Evolutionary conservation across 1,140 invertebrate species (phyloP).

Genomic region (Solenopsis invicta): DNA sequence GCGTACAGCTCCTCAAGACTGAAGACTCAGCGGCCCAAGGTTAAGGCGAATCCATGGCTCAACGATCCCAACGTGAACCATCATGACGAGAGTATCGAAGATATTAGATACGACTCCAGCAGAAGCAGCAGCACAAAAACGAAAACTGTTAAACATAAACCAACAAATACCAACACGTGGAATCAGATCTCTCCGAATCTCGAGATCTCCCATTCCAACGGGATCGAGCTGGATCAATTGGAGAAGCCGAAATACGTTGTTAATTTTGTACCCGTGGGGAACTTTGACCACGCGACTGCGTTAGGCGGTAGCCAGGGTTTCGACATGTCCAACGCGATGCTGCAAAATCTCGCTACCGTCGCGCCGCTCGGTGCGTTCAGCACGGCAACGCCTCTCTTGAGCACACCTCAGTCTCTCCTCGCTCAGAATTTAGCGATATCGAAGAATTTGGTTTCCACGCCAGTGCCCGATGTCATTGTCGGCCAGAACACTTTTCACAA

Average conservation of each 20-base stretch:
- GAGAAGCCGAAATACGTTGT: conserved; percentile 83
- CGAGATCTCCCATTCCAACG: conserved; percentile 79
- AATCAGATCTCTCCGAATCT: conserved; percentile 80
- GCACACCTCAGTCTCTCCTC: conserved; percentile 64
- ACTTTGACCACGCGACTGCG: conserved; percentile 84
- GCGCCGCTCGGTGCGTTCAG: conserved; percentile 64
- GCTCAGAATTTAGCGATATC: conserved; percentile 51
- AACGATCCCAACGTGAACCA: conserved; percentile 75
- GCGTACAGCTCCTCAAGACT: conserved; percentile 65
- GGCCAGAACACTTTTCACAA: conserved; percentile 82
- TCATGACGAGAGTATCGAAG: conserved; percentile 74
- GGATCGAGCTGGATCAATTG: conserved; percentile 79
- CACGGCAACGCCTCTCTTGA: conserved; percentile 70
- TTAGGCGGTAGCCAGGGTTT: conserved; percentile 84
- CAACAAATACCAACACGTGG: conserved; percentile 75
- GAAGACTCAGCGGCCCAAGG: conserved; percentile 76
- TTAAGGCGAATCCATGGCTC: conserved; percentile 76
- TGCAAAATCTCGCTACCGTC: conserved; percentile 80
- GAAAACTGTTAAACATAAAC: conserved; percentile 33
- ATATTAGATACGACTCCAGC: conserved; percentile 51
- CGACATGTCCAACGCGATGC: conserved; percentile 83
- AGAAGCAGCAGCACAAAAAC: conserved; percentile 39
- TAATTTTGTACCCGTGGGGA: conserved; percentile 81
- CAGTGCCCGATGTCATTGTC: conserved; percentile 82
- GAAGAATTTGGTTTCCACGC: conserved; percentile 66